phyloP scores from a whole-genome alignment of 2,113 vertebrate genomes.

The Seriola rivoliana region DNA sequence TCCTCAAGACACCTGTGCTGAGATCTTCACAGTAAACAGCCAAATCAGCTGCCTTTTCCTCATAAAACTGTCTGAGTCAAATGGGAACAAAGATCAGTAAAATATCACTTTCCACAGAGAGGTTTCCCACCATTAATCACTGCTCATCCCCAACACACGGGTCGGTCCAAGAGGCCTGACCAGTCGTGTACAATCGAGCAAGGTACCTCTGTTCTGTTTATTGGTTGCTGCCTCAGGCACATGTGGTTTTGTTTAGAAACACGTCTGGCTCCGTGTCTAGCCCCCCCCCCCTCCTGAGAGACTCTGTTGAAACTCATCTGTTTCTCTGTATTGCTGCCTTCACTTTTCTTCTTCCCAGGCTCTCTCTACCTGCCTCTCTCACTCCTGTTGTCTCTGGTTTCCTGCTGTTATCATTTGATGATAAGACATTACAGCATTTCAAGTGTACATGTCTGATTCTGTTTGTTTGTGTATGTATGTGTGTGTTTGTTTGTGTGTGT shows the following conservation, averaged over 20 bases:
- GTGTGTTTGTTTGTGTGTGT: neutral
- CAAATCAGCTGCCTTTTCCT: slow-evolving; percentile 7
- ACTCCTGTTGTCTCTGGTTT: slow-evolving; percentile 1
- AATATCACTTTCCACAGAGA: slow-evolving; percentile 14
- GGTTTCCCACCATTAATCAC: slow-evolving; percentile 42
- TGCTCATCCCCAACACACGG: neutral
- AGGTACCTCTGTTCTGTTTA: slow-evolving; percentile 33
- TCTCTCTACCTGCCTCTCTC: neutral
- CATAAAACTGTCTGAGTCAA: neutral
- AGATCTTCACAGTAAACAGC: neutral
- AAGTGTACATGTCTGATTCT: neutral
- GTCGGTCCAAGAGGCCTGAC: neutral
- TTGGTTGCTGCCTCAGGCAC: slow-evolving; percentile 33
- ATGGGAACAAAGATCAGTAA: slow-evolving; percentile 9
- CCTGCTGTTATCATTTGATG: neutral
- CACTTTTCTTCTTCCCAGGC: slow-evolving; percentile 3
- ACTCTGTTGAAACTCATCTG: slow-evolving; percentile 27
- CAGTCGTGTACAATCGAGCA: slow-evolving; percentile 17
- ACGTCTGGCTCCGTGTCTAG: neutral
- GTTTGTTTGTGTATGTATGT: neutral
- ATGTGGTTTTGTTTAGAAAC: slow-evolving; percentile 65
- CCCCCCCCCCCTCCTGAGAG: neutral
- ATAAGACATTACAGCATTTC: neutral
- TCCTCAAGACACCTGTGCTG: neutral
- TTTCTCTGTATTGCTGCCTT: neutral